These are phyloP conservation scores for Lepidurus packardi DNA, from an alignment of 1,140 invertebrate species.

Conservation along the genomic window DNA sequence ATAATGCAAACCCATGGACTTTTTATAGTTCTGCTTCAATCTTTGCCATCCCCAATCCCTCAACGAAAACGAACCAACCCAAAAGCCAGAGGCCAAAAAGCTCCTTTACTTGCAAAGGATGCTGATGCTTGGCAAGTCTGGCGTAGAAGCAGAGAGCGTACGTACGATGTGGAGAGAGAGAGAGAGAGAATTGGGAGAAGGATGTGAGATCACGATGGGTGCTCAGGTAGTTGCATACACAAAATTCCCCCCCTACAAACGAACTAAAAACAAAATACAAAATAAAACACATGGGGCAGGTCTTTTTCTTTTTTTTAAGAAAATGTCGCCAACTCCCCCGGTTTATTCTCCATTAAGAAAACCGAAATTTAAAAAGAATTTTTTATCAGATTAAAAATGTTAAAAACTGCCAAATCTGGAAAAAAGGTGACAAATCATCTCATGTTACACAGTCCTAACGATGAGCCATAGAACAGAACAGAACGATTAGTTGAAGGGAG, in stretches of 20 bases:
- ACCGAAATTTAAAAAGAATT: too few relatives aligned
- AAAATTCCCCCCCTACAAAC: not conserved
- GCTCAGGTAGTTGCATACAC: not conserved
- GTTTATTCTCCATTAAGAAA: too few relatives aligned
- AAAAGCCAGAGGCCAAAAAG: not conserved
- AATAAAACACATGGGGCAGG: too few relatives aligned
- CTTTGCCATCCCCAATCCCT: not conserved
- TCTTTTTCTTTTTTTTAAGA: too few relatives aligned
- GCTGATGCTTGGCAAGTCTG: not conserved
- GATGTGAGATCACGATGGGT: conserved; percentile 10
- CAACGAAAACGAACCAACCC: not conserved
- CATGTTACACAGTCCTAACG: too few relatives aligned
- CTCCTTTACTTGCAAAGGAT: not conserved
- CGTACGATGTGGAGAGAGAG: too few relatives aligned
- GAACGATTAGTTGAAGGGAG: not conserved
- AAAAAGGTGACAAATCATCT: too few relatives aligned
- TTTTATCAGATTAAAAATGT: too few relatives aligned
- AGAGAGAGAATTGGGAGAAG: too few relatives aligned
- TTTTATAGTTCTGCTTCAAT: not conserved
- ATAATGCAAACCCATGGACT: conserved; percentile 6
- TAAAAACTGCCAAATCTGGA: too few relatives aligned
- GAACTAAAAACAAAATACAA: not conserved
- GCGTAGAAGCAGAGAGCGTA: too few relatives aligned
- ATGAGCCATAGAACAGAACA: not conserved
- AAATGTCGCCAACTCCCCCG: too few relatives aligned